These are phyloP conservation scores for Orchestes rusci DNA, from an alignment of 2,888 invertebrate genomes.

Conservation along the genomic window DNA sequence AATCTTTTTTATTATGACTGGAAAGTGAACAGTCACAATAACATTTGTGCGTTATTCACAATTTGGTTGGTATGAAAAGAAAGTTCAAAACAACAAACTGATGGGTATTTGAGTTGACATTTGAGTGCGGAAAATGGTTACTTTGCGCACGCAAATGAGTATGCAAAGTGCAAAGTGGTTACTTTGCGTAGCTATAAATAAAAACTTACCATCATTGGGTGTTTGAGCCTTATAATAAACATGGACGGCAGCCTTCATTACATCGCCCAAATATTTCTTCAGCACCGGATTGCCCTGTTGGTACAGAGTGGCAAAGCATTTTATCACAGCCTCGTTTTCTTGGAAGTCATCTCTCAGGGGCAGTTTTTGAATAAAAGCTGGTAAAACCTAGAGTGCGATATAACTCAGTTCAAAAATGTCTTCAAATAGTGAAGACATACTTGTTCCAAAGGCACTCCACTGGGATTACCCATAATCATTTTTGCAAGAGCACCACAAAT, in stretches of 20 bases:
- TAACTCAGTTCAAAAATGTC: not conserved
- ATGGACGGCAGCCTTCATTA: conserved; percentile 50
- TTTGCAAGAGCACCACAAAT: conserved; percentile 71
- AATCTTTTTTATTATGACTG: too few species aligned
- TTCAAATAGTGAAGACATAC: conserved; percentile 38
- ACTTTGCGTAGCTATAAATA: too few species aligned
- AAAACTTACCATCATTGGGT: conserved; percentile 50
- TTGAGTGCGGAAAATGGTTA: too few species aligned
- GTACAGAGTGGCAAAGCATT: conserved; percentile 57
- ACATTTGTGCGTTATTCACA: too few species aligned
- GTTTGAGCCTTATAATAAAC: conserved; percentile 53
- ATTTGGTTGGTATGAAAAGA: too few species aligned
- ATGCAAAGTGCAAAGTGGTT: too few species aligned
- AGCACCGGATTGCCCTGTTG: conserved; percentile 53
- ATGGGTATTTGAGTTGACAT: too few species aligned
- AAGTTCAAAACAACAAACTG: too few species aligned
- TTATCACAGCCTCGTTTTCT: conserved; percentile 64
- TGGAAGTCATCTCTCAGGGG: conserved; percentile 68
- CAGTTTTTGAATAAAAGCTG: conserved; percentile 61
- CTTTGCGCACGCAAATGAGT: too few species aligned
- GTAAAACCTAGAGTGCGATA: conserved; percentile 50
- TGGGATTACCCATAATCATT: conserved; percentile 59
- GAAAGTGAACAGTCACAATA: too few species aligned
- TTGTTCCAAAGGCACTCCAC: conserved; percentile 60
- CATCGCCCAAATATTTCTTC: conserved; percentile 46